phyloP scores from a whole-genome alignment of 2,113 vertebrate genomes.

The Motacilla alba region DNA sequence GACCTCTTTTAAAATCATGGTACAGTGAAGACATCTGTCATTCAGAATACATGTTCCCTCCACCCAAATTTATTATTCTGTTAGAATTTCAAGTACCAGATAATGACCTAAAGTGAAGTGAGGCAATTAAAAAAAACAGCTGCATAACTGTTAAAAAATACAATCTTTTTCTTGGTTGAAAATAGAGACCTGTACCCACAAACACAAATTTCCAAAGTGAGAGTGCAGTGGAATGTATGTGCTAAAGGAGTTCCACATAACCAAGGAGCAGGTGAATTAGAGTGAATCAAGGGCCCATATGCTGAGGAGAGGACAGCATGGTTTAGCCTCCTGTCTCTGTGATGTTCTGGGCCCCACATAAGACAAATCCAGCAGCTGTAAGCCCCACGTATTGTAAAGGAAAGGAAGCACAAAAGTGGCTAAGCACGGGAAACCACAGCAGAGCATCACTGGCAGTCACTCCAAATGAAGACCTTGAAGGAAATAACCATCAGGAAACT shows the following conservation, averaged over 20 bases:
- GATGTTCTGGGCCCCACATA: neutral
- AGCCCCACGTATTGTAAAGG: accelerated
- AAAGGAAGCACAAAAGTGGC: neutral
- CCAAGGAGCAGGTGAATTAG: neutral
- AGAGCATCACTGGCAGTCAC: accelerated
- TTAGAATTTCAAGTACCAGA: neutral
- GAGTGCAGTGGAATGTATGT: accelerated
- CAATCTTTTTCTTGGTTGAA: neutral
- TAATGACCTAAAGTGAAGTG: neutral
- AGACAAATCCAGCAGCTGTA: neutral
- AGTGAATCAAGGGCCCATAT: neutral
- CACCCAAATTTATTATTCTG: neutral
- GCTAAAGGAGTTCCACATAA: neutral
- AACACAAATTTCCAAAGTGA: neutral
- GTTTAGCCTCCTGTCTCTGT: neutral
- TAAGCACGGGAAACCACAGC: accelerated
- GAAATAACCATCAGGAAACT: neutral
- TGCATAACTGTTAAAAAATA: neutral
- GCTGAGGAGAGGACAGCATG: neutral
- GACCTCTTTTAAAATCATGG: neutral
- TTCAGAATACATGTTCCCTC: neutral
- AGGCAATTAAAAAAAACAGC: neutral
- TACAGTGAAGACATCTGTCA: neutral
- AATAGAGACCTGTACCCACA: neutral
- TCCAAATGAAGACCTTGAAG: neutral